Evolutionary conservation across 2,888 invertebrate genomes (phyloP).

Genomic region (Scrobipalpa atriplicella): DNA sequence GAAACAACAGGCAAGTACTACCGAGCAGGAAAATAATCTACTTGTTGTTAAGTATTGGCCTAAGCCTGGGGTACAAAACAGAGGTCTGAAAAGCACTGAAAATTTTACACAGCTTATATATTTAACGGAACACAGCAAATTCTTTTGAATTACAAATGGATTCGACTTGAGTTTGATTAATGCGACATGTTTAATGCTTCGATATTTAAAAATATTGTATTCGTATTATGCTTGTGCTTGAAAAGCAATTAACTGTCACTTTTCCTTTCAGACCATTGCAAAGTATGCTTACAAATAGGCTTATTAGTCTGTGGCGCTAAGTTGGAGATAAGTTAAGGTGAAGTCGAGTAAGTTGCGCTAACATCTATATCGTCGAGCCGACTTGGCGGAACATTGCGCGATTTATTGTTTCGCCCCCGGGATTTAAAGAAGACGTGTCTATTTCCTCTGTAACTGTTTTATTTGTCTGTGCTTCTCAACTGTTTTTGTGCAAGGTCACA

Average conservation of each 20-base stretch:
- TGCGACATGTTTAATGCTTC: not conserved
- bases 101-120: too few species aligned
- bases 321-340: conserved; percentile 30
- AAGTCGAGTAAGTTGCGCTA: conserved; percentile 27
- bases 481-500: not conserved
- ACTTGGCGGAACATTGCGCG: conserved; percentile 25
- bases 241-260: too few species aligned
- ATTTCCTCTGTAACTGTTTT: conserved; percentile 13
- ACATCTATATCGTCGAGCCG: conserved; percentile 37
- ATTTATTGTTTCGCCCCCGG: conserved; percentile 25
- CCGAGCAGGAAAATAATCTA: too few species aligned
- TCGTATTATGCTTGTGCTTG: too few species aligned
- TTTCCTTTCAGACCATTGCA: too few species aligned
- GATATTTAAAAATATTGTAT: too few species aligned
- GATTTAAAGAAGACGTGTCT: conserved; percentile 20
- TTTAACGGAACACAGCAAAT: too few species aligned
- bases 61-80: too few species aligned
- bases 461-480: not conserved
- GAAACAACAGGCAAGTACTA: not conserved
- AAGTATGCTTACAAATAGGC: not conserved
- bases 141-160: too few species aligned
- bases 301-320: conserved; percentile 23
- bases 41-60: too few species aligned
- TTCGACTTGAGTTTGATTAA: not conserved
- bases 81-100: too few species aligned